Base-by-base conservation (phyloP, 2,888 invertebrate species). In the Gastrophysa polygoni region DNA sequence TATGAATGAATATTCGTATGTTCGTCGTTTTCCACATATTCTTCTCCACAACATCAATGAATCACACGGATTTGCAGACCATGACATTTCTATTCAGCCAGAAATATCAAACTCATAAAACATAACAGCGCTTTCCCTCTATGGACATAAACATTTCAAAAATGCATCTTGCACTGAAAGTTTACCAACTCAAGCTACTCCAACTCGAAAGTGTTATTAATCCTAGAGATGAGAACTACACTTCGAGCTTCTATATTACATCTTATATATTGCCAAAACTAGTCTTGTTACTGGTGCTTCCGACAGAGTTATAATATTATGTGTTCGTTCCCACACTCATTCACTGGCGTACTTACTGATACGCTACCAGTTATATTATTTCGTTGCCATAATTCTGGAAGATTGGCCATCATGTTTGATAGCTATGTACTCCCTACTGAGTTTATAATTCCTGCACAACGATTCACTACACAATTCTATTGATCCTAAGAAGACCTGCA, bases 191-290 rank as follows among this genome's bases (percentile, higher is more conserved):
- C 34, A 32, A 52, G 44, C 44, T 47, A 34, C 52, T 52, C 52
- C 46, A 69, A 71, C 61, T 69, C 60, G 62, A 57, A 64, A 69
- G 68, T 63, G 63, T 68, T 71, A 72, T 71, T 72, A 72, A 71
- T 72, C 72, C 68, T 63, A 57, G 57, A 63, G 65, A 68, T 62
- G 61, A 69, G 66, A 64, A 65, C 64, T 67, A 67, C 63, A 63
- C 52, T 67, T 65, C 57, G 63, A 67, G 56, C 65, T 61, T 59
- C 63, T 57, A 61, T 66, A 67, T 64, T 59, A 48, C 52, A 61
- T 63, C 44, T 63, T 66, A 66, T 63, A 63, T 61, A 61, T 59
- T 34, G 61, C 59, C 43, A 55, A 59, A 61, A 61, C 59, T 59
- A 59, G 56, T 43, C 38, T 43, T 24, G 43, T 43, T 43, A 54